Evolutionary conservation across 2,797 vertebrate genomes (phyloP).

Genomic region (Microcaecilia unicolor): DNA sequence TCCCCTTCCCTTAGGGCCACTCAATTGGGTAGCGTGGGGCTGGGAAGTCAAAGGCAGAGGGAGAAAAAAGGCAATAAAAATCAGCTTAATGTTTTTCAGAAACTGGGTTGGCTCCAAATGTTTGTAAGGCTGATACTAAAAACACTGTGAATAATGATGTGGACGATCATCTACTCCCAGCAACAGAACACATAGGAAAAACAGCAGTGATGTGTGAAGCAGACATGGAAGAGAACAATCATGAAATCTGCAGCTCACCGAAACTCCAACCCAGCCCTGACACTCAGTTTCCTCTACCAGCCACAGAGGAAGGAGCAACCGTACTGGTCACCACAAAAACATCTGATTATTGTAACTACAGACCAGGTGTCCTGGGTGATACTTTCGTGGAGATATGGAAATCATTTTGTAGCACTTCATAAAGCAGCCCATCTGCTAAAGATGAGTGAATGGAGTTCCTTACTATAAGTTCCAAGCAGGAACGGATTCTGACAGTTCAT

Average conservation of each 20-base stretch:
- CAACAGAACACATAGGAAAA: too few relatives aligned
- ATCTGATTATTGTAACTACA: conserved; percentile 36
- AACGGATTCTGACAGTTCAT: neutral
- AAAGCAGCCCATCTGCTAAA: neutral
- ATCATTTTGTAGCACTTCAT: conserved; percentile 12
- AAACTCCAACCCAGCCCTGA: conserved; percentile 34
- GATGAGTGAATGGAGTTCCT: neutral
- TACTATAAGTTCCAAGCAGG: neutral
- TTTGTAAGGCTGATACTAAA: conserved; percentile 7
- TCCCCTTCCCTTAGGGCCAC: too few relatives aligned
- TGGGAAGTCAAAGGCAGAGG: too few relatives aligned
- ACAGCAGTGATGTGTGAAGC: conserved; percentile 28
- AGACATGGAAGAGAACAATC: conserved; percentile 43
- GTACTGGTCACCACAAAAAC: conserved; percentile 71
- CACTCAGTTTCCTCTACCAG: conserved; percentile 59
- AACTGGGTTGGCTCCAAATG: conserved; percentile 12
- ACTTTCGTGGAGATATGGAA: conserved; percentile 11
- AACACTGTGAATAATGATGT: neutral
- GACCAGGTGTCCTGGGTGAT: conserved; percentile 23
- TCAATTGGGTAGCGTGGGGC: too few relatives aligned
- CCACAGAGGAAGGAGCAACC: conserved; percentile 65
- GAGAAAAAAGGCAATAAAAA: too few relatives aligned
- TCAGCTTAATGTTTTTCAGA: too few relatives aligned
- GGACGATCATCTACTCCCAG: conserved; percentile 1
- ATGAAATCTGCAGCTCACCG: conserved; percentile 33